phyloP scores from a whole-genome alignment of 2,888 invertebrate genomes.

The Atethmia centrago region DNA sequence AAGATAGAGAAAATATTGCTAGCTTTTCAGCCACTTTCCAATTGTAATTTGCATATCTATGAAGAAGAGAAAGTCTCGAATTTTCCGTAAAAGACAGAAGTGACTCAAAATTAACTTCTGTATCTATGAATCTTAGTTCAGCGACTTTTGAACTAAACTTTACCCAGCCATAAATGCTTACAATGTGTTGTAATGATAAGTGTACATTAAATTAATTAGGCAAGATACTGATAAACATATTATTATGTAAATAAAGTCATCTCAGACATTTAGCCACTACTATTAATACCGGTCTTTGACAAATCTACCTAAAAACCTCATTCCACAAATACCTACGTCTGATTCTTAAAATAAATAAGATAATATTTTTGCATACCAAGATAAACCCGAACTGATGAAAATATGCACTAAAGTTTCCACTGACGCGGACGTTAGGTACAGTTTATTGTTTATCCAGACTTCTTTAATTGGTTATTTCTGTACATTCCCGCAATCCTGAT shows the following conservation, averaged over 20 bases:
- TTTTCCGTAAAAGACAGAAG: conserved; percentile 11
- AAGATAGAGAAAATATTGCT: not conserved
- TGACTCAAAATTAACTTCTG: conserved; percentile 17
- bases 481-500: not conserved
- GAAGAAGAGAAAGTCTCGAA: not conserved
- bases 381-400: conserved; percentile 15
- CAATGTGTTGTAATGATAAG: conserved; percentile 2
- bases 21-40: conserved; percentile 2
- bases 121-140: conserved; percentile 41
- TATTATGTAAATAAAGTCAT: conserved; percentile 26
- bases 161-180: not conserved
- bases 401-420: conserved; percentile 12
- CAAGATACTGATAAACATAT: conserved; percentile 18
- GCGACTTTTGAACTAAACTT: conserved; percentile 40
- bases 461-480: conserved; percentile 13
- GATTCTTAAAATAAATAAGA: conserved; percentile 37
- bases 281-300: conserved; percentile 29
- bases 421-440: not conserved
- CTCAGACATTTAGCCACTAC: conserved; percentile 23
- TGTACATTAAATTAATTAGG: not conserved
- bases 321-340: conserved; percentile 17
- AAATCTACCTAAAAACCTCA: conserved; percentile 4
- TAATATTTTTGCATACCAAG: conserved; percentile 37
- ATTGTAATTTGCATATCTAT: conserved; percentile 6
- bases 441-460: conserved; percentile 35